Percentiles rank a stretch among this genome's conserved stretches.
Conservation (phyloP, 1,140 invertebrate genomes). For the Drosophila obscura region DNA sequence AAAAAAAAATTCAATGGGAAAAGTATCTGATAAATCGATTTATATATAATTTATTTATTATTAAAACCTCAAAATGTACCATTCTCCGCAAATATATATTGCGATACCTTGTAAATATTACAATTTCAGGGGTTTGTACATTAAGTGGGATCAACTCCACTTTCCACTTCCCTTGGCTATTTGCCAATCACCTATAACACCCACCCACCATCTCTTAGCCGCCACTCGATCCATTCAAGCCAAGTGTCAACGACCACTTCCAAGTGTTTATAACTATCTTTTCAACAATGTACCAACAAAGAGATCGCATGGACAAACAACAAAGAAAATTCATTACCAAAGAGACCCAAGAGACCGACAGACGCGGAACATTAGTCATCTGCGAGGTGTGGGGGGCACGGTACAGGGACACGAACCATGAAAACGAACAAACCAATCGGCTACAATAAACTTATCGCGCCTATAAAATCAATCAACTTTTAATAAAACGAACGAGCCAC, state of each 20-base stretch:
- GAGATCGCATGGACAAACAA: conserved; percentile 42
- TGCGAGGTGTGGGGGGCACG: conserved; percentile 24
- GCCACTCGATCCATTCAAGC: conserved; percentile 2
- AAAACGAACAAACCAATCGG: conserved; percentile 20
- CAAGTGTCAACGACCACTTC: conserved; percentile 65
- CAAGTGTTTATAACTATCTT: conserved; percentile 70
- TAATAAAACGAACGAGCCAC: conserved; percentile 27
- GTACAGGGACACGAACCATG: conserved; percentile 26
- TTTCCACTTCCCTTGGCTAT: no score
- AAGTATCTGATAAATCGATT: no score
- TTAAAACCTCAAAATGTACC: no score
- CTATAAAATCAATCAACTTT: conserved; percentile 78
- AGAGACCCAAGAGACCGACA: conserved; percentile 5
- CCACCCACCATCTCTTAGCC: not conserved
- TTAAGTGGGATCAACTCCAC: no score
- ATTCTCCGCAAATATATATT: no score
- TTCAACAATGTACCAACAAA: conserved; percentile 55
- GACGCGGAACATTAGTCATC: conserved; percentile 66
- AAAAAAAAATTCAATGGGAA: not conserved
- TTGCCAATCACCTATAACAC: not conserved
- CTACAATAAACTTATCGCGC: conserved; percentile 76
- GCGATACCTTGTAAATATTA: no score
- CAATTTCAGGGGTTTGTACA: no score
- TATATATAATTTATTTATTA: no score
- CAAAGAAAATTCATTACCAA: conserved; percentile 39